Evolutionary conservation across 2,888 invertebrate genomes (phyloP), one percentile per base, ranked within the genome.

Genomic region (Taphrorychus bicolor): DNA sequence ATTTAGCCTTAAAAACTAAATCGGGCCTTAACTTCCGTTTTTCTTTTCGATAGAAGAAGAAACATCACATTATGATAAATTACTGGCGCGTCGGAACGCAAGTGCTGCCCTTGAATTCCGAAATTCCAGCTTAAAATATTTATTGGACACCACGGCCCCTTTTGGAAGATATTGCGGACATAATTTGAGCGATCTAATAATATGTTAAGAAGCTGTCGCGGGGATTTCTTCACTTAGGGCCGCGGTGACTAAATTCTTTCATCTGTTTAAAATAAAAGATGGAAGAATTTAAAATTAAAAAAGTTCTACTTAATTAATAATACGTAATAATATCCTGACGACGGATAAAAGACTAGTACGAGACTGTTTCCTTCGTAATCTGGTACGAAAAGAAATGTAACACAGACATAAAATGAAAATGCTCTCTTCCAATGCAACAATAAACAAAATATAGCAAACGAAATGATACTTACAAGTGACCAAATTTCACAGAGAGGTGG

Each of bases 261-360:
- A n/a, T n/a, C n/a, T n/a, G n/a, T n/a, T n/a, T n/a, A n/a, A n/a
- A n/a, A n/a, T n/a, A n/a, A n/a, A n/a, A n/a, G n/a, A n/a, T n/a
- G n/a, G n/a, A 32, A 32, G 32, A 11, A 11, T 11, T 32, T 11
- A 11, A 32, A 32, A 9, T 32, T 2, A 32, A 32, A 32, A 32
- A 32, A 32, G 11, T 5, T 5, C 24, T 24, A 24, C 24, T 3
- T 32, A 32, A 1, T 32, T 32, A 32, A 32, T 32, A 32, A 32
- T 32, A 32, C 32, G 32, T 32, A 51, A 51, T 51, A 51, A 51
- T 72, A 75, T 78, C 76, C 75, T 76, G 75, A 77, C 59, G 52
- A 59, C 75, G 76, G 77, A 77, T 73, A 74, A 74, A 75, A 76
- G 79, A 79, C 79, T 79, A 79, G 79, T 75, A 79, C 76, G 73